Percentiles rank a stretch among this genome's conserved stretches.
phyloP scores from a whole-genome alignment of 2,888 invertebrate genomes.

The Malthinus flaveolus region DNA sequence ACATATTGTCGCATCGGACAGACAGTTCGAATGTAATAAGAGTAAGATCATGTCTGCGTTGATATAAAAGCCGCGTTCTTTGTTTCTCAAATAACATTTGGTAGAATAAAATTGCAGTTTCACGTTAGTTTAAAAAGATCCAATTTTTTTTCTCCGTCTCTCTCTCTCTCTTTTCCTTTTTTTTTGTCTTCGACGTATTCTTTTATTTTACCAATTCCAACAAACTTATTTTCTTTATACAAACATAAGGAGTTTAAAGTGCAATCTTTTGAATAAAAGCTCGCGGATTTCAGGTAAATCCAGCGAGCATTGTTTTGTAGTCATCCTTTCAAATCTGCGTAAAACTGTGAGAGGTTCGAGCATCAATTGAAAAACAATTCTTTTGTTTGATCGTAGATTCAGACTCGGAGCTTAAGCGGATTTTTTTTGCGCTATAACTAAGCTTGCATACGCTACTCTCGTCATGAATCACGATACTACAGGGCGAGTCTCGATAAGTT shows the following conservation, averaged over 20 bases:
- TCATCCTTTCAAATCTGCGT: constrained; percentile 35
- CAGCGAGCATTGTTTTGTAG: constrained; percentile 35
- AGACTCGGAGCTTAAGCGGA: constrained; percentile 31
- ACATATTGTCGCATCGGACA: constrained; percentile 47
- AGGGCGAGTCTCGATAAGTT: too few relatives aligned
- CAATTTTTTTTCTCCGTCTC: constrained; percentile 15
- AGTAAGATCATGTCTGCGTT: constrained; percentile 35
- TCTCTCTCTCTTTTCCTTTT: too few relatives aligned
- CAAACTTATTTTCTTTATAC: constrained; percentile 27
- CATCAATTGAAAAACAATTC: constrained; percentile 39
- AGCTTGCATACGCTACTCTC: constrained; percentile 20
- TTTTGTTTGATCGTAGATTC: constrained; percentile 33
- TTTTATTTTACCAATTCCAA: constrained; percentile 28
- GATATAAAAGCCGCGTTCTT: constrained; percentile 29
- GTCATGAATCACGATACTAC: too few relatives aligned
- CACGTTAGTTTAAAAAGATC: constrained; percentile 20
- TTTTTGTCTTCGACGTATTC: background rate
- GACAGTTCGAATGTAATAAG: constrained; percentile 34
- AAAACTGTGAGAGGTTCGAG: constrained; percentile 33
- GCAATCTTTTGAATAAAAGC: constrained; percentile 38
- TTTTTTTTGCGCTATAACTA: constrained; percentile 1
- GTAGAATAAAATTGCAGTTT: constrained; percentile 31
- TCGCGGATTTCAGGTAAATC: constrained; percentile 37
- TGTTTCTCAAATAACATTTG: constrained; percentile 27
- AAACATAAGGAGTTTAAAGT: constrained; percentile 38